Percentiles rank a stretch among this genome's conserved stretches.
These are phyloP conservation scores for Scomber colias DNA, from an alignment of 2,113 vertebrate genomes.

Conservation along the genomic window DNA sequence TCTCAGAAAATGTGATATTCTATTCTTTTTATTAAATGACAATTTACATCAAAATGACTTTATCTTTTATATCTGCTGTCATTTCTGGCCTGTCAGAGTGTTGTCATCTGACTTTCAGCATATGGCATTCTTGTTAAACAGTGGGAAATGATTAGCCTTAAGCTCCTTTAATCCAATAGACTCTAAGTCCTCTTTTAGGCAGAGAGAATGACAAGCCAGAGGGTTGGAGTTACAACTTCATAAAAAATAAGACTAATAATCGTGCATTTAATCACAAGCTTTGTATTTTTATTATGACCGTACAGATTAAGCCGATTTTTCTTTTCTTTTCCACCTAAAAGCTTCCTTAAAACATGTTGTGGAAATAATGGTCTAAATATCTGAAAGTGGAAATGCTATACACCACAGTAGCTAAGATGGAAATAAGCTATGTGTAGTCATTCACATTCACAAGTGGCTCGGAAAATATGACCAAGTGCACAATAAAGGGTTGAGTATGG, in stretches of 20 bases:
- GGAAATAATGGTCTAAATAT: not conserved
- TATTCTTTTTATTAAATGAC: too few species aligned
- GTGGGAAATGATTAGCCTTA: constrained; percentile 77
- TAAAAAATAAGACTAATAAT: constrained; percentile 33
- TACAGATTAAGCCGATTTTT: not conserved
- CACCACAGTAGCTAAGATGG: not conserved
- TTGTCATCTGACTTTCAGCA: constrained; percentile 60
- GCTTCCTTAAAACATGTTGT: not conserved
- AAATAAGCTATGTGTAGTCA: not conserved
- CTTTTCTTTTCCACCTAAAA: not conserved
- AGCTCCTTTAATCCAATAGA: constrained; percentile 80
- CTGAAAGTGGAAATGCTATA: constrained; percentile 2
- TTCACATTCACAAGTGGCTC: not conserved
- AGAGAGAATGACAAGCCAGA: constrained; percentile 27
- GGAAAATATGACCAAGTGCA: not conserved
- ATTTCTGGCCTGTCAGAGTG: constrained; percentile 12
- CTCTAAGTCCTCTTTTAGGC: constrained; percentile 53
- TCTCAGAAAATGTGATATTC: not conserved
- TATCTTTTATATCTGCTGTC: constrained; percentile 32
- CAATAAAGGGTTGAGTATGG: not conserved
- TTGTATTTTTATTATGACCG: constrained; percentile 23
- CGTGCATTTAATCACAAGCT: not conserved
- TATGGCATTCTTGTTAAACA: constrained; percentile 60
- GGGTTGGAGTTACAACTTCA: constrained; percentile 34
- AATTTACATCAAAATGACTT: not conserved